Percentiles rank a stretch among this genome's conserved stretches.
Conservation (phyloP, 2,113 vertebrate species). For the Podarcis muralis region DNA sequence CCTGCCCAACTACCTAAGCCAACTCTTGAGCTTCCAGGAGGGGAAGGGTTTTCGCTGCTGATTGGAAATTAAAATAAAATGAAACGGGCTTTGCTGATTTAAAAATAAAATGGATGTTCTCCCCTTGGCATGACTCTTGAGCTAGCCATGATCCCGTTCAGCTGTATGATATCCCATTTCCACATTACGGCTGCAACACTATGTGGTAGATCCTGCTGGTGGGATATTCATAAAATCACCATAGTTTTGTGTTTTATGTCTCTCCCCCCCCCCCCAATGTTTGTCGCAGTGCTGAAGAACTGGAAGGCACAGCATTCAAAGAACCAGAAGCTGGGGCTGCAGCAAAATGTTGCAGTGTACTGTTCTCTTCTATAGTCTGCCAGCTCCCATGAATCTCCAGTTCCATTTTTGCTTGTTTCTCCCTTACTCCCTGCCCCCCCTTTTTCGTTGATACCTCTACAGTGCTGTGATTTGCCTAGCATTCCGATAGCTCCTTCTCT, state of each 20-base stretch:
- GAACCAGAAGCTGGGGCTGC: background rate
- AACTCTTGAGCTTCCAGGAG: too few species aligned
- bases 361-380: background rate
- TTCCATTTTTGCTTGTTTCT: background rate
- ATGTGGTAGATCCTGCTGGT: background rate
- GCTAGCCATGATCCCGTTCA: too few species aligned
- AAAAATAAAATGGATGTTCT: background rate
- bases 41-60: background rate
- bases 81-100: too few species aligned
- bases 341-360: background rate
- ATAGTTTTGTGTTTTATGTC: background rate
- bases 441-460: background rate
- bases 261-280: too few species aligned
- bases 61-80: background rate
- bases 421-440: background rate
- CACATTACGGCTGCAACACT: background rate
- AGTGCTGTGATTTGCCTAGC: background rate
- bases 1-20: background rate
- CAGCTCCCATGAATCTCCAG: background rate
- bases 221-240: background rate
- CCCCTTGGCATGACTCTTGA: background rate
- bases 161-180: background rate
- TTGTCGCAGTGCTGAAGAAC: background rate
- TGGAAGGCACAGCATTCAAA: background rate
- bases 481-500: background rate